Conservation (phyloP, 2,113 vertebrate species). For the Felis chaus region DNA sequence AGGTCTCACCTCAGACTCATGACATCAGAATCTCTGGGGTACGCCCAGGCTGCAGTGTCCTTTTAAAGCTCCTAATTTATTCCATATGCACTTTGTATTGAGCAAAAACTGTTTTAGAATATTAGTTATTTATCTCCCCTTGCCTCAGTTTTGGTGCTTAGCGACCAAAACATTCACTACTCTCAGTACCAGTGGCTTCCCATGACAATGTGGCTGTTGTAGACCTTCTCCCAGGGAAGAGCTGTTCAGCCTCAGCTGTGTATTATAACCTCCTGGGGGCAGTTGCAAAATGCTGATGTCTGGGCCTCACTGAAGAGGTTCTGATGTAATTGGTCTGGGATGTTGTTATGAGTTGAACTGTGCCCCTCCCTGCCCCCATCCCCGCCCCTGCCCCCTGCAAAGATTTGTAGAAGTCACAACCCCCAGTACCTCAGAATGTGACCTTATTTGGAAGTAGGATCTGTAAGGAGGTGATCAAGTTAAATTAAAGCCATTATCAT, state of each 20-base stretch:
- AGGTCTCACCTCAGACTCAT: background rate
- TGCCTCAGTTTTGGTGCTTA: background rate
- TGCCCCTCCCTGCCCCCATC: background rate
- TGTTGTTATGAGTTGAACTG: background rate
- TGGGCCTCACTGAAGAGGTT: background rate
- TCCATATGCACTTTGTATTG: background rate
- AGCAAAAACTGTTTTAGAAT: background rate
- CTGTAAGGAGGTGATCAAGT: background rate
- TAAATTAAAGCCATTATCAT: background rate
- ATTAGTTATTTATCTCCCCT: background rate
- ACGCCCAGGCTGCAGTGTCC: background rate
- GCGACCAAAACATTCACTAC: background rate
- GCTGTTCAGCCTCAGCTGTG: background rate
- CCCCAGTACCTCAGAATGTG: background rate
- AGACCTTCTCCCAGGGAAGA: background rate
- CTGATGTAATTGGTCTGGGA: background rate
- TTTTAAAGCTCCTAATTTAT: background rate
- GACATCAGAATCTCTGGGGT: background rate
- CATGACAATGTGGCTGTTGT: background rate
- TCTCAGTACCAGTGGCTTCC: background rate
- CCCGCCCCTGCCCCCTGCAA: too few relatives aligned
- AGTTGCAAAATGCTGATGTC: background rate
- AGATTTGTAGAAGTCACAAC: background rate
- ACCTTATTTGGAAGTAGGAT: background rate
- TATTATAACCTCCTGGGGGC: background rate